Evolutionary conservation across 2,113 vertebrate genomes (phyloP), one percentile per base, ranked within the genome.

Genomic region (Maccullochella peelii): DNA sequence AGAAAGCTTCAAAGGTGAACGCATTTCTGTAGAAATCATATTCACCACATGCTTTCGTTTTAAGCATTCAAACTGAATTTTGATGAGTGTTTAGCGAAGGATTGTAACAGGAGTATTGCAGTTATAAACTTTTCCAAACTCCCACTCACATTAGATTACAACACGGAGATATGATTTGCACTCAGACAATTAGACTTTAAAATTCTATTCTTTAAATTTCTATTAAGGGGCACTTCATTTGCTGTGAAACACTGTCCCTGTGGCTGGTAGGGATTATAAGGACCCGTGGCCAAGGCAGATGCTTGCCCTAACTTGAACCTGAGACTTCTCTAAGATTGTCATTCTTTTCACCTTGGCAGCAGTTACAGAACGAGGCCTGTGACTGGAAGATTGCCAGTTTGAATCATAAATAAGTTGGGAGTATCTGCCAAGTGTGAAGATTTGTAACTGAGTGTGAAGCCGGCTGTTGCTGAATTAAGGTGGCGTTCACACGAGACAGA

Each of bases 371-470:
- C 63, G 54, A 59, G 80, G 70, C 40, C 36, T 55, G 80, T 10
- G 42, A 82, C n/a, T 73, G 84, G 73, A 81, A 18, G 20, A 21
- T 2, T 54, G 85, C 83, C 80, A 86, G 75, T 63, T 54, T 47
- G 57, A 77, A 74, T 84, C 82, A 67, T 21, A 67, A 77, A 84
- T 47, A 77, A 36, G 38, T 36, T 8, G 61, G 14, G 27, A 49
- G 55, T 58, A 78, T 63, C 54, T 55, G 83, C 84, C 76, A 77
- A 67, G 76, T 4, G 9, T 1, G 25, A 77, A 79, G 77, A 73
- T 82, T 87, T 82, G 80, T 86, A 57, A 68, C 5, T 0, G 65
- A 82, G 78, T 38, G 80, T 57, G 83, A 77, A 73, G 85, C 74
- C 71, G 62, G 75, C 66, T 86, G 87, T 63, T 69, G 77, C 49